A percentile compares a stretch with the other conserved stretches of the same genome.
Conservation (phyloP, 2,113 vertebrate species). For the Gadus macrocephalus region DNA sequence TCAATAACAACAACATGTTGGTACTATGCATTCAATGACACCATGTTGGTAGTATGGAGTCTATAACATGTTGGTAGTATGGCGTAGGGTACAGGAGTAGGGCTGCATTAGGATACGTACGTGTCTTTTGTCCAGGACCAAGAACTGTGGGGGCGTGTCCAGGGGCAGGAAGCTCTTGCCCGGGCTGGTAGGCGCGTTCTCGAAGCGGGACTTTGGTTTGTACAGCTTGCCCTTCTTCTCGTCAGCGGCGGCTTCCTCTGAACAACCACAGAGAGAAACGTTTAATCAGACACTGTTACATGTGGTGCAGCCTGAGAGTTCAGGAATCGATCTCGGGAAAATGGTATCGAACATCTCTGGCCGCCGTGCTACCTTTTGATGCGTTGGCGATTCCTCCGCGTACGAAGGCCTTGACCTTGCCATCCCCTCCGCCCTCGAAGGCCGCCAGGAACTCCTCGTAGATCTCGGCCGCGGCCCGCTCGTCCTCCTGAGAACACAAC, state of each 20-base stretch:
- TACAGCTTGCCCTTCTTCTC: conserved; percentile 96
- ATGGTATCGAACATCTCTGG: no score
- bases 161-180: conserved; percentile 79
- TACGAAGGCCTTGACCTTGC: conserved; percentile 97
- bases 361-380: conserved; percentile 79
- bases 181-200: conserved; percentile 23
- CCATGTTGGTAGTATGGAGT: no score
- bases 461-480: conserved; percentile 96
- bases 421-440: conserved; percentile 95
- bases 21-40: no score
- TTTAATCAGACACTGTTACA: no score
- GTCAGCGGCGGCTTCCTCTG: conserved; percentile 88
- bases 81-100: no score
- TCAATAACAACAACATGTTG: neutral
- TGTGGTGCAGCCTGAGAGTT: neutral
- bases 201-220: conserved; percentile 91
- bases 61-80: no score
- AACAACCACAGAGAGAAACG: conserved; percentile 37
- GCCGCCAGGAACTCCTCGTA: conserved; percentile 99
- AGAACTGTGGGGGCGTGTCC: conserved; percentile 89
- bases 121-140: conserved; percentile 87
- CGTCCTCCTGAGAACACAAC: conserved; percentile 83
- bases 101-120: conserved; percentile 70
- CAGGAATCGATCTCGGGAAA: no score
- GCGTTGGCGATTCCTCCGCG: conserved; percentile 96